Evolutionary conservation across 2,888 invertebrate species (phyloP), one percentile per base, ranked within the genome.

Genomic region (Metacarcinus magister): DNA sequence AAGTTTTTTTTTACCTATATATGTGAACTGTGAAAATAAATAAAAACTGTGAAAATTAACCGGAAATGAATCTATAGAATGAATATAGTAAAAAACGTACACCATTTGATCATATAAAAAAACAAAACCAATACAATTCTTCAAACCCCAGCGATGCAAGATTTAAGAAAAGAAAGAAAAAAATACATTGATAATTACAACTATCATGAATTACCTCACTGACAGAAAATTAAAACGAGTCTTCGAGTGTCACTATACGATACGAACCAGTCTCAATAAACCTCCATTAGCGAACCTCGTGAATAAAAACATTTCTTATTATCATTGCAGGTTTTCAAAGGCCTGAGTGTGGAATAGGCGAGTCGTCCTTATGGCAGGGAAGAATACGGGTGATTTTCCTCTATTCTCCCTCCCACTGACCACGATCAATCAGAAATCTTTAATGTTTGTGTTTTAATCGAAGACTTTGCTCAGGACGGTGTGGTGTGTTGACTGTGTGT

Each of bases 401-500:
- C 32, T 13, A 32, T 23, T 82, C 82, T 32, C 32, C n/a, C n/a
- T 5, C 0, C 67, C n/a, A n/a, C 67, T 67, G 67, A 32, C 82
- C 28, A 13, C 32, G 28, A 82, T 82, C 82, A 28, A 82, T 32
- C 82, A 7, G 82, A 82, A 82, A 82, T 32, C 28, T 10, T 82
- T 82, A 82, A 82, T 82, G 82, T 32, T 82, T 82, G 28, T 32
- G 82, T 28, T 28, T 32, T 82, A 82, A 82, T 82, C 32, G 82
- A 32, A 82, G 82, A 82, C 82, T 82, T 82, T 82, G 46, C 48
- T 46, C 32, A 28, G 16, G 28, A 92, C 43, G 44, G 7, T 44
- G 28, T n/a, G 46, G 10, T 91, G 44, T 91, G 91, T 91, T 91
- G 91, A 46, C 44, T 44, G 43, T 44, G 91, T 91, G 91, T 44